Percentiles rank a stretch among this genome's conserved stretches.
Conservation (phyloP, 2,797 vertebrate genomes). For the Galago senegalensis region DNA sequence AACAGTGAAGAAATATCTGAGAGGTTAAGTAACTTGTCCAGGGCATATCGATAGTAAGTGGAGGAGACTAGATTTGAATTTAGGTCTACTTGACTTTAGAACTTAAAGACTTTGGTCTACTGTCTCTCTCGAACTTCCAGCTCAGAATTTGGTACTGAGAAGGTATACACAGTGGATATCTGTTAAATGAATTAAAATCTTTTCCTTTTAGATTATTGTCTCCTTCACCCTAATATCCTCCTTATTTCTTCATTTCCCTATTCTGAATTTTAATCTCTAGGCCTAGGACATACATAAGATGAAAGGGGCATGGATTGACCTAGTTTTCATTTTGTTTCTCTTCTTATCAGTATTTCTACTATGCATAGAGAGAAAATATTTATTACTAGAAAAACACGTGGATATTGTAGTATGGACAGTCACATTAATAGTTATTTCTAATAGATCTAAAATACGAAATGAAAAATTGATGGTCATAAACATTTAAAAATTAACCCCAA, state of each 20-base stretch:
- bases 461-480: conserved; percentile 32
- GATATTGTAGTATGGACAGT: neutral
- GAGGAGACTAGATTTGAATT: neutral
- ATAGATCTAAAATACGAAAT: conserved; percentile 47
- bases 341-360: neutral
- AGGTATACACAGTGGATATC: neutral
- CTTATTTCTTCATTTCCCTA: conserved; percentile 39
- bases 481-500: conserved; percentile 1
- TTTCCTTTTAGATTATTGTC: neutral
- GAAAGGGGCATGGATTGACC: neutral
- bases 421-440: conserved; percentile 41
- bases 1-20: neutral
- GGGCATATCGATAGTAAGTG: neutral
- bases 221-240: neutral
- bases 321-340: conserved; percentile 10
- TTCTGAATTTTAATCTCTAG: conserved; percentile 35
- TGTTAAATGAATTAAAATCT: conserved; percentile 7
- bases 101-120: neutral
- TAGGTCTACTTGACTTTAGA: conserved; percentile 15
- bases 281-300: neutral
- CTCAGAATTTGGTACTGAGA: conserved; percentile 38
- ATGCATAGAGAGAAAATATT: conserved; percentile 9
- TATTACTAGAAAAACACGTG: conserved; percentile 46
- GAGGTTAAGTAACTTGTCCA: neutral
- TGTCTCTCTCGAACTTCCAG: neutral